phyloP scores from a whole-genome alignment of 2,113 vertebrate genomes.

The Drymodes brunneopygia region DNA sequence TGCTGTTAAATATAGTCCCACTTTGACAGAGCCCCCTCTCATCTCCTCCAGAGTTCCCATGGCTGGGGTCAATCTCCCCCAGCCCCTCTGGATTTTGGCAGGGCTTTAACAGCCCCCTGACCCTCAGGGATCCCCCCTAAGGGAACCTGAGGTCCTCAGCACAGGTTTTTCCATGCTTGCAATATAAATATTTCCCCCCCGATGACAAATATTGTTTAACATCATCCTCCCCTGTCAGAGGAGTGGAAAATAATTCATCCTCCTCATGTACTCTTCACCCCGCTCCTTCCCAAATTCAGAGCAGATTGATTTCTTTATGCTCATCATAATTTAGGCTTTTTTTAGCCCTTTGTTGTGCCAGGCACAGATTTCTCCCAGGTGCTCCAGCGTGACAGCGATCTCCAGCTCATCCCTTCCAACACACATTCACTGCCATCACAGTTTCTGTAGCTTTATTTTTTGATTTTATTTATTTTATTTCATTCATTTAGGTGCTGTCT shows the following conservation, averaged over 20 bases:
- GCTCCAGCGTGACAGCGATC: background rate
- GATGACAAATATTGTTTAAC: background rate
- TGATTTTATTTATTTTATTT: background rate
- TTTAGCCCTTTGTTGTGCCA: constrained; percentile 24
- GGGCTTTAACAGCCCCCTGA: background rate
- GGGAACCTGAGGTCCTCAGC: background rate
- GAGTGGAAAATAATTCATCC: background rate
- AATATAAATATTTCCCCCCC: background rate
- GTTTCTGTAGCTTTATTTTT: background rate
- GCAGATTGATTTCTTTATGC: background rate
- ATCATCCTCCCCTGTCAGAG: background rate
- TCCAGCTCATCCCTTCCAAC: background rate
- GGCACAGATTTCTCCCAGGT: background rate
- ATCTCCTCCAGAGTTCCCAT: background rate
- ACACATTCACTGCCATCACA: background rate
- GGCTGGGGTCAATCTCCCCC: background rate
- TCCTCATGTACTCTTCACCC: constrained; percentile 30
- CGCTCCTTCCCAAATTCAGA: background rate
- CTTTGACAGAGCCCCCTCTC: background rate
- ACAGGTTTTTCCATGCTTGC: background rate
- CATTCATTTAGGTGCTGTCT: background rate
- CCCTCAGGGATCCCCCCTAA: background rate
- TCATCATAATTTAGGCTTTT: background rate
- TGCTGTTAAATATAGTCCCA: background rate
- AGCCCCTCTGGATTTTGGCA: background rate